Evolutionary conservation across 2,113 vertebrate species (phyloP).

Genomic region (Meles meles): DNA sequence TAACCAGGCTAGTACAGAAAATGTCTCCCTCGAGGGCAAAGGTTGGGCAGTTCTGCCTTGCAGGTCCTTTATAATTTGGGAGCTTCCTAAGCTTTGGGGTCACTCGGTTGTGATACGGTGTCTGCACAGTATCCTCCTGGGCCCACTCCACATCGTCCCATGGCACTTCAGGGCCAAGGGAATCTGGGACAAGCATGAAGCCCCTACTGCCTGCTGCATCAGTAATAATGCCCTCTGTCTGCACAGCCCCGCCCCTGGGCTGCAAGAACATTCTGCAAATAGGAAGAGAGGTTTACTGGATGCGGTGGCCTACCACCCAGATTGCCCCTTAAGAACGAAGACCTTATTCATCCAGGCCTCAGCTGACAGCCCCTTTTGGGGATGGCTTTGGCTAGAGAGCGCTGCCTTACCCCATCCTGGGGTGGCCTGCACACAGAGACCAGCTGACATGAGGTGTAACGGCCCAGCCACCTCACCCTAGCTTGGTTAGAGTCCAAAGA

Average conservation of each 20-base stretch:
- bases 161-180: neutral
- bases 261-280: neutral
- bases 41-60: neutral
- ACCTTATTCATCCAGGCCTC: neutral
- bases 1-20: neutral
- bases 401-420: neutral
- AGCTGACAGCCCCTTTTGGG: neutral
- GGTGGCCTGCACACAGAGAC: neutral
- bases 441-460: neutral
- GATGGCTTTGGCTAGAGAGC: neutral
- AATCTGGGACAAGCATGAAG: neutral
- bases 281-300: neutral
- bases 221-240: neutral
- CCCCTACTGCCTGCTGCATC: rapidly evolving
- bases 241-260: neutral
- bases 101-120: neutral
- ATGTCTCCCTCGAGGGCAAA: neutral
- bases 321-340: neutral
- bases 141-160: neutral
- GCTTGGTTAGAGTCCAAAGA: neutral
- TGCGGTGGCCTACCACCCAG: neutral
- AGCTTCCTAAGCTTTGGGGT: neutral
- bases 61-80: neutral
- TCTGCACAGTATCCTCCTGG: neutral
- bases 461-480: too few relatives aligned